Evolutionary conservation across 2,888 invertebrate genomes (phyloP), one percentile per base, ranked within the genome.

Genomic region (Sphinx pinastri): DNA sequence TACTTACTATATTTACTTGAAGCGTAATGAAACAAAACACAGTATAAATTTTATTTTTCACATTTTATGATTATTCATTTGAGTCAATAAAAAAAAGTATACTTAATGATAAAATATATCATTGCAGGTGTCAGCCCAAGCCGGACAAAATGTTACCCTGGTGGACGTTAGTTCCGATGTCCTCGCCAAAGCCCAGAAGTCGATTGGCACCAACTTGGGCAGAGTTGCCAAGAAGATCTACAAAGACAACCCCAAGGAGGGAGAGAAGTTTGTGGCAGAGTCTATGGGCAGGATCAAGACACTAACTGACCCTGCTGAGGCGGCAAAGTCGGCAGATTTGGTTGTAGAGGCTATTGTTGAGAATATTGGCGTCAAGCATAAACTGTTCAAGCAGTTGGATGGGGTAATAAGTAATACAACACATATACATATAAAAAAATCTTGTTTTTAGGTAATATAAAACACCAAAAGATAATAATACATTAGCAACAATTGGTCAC

Each of bases 271-370:
- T 86, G 93, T 97, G 0, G 82, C 93, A 0, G 95, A 96, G 19
- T 92, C 96, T 68, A 85, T 72, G 71, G 89, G 89, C 7, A 94
- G 95, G 58, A 94, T 98, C 67, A 95, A 94, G 73, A 95, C 95
- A 0, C 92, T 95, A 0, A 95, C 96, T 0, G 95, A 96, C 82
- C 85, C 96, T 0, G 87, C 89, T 0, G 94, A 93, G 54, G 95
- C 96, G 14, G 96, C 96, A 0, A 95, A 95, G 84, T 90, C 95
- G 25, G 94, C 96, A 0, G 95, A 98, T 88, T 87, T 98, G 71
- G 96, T 98, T 4, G 95, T 98, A 14, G 98, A 98, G 90, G 98
- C 98, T 11, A 97, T 98, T 81, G 96, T 98, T 11, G 98, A 98
- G 87, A 98, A 98, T 82, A 90, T 98, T 72, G 95, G 95, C 68